Evolutionary conservation across 2,797 vertebrate species (phyloP).

Genomic region (Darevskia mixta): DNA sequence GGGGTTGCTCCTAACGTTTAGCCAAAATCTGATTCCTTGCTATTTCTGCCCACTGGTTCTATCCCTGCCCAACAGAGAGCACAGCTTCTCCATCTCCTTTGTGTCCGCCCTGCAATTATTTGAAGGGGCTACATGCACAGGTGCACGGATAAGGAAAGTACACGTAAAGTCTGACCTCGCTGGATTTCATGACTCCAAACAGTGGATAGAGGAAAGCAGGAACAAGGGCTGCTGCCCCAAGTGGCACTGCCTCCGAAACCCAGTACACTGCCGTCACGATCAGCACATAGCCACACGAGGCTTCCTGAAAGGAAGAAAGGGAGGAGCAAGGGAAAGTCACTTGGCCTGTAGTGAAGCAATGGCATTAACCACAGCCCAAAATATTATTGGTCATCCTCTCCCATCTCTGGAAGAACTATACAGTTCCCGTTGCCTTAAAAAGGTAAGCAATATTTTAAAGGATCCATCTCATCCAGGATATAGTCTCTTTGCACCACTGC

Average conservation of each 20-base stretch:
- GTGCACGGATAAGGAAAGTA: not conserved
- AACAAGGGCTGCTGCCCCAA: constrained; percentile 95
- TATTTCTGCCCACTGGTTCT: not conserved
- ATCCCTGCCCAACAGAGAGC: not conserved
- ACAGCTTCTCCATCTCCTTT: not conserved
- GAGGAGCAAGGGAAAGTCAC: not conserved
- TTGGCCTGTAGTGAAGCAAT: no score
- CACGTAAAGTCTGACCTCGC: constrained; percentile 86
- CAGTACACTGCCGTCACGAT: constrained; percentile 95
- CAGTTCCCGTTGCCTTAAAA: no score
- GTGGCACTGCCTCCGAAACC: constrained; percentile 95
- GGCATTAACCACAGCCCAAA: no score
- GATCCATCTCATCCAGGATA: no score
- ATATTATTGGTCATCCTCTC: no score
- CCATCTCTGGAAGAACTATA: no score
- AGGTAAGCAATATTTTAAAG: no score
- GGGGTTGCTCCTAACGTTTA: no score
- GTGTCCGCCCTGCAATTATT: not conserved
- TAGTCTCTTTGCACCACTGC: no score
- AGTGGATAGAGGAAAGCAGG: constrained; percentile 96
- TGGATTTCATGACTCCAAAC: constrained; percentile 97
- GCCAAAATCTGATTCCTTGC: not conserved
- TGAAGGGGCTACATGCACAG: not conserved
- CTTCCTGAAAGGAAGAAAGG: constrained; percentile 82
- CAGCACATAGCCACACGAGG: constrained; percentile 94